Evolutionary conservation across 53 echinoderm and acorn worm genomes (phyloP), one percentile per base, ranked within the genome.

Genomic region (Astropecten irregularis): DNA sequence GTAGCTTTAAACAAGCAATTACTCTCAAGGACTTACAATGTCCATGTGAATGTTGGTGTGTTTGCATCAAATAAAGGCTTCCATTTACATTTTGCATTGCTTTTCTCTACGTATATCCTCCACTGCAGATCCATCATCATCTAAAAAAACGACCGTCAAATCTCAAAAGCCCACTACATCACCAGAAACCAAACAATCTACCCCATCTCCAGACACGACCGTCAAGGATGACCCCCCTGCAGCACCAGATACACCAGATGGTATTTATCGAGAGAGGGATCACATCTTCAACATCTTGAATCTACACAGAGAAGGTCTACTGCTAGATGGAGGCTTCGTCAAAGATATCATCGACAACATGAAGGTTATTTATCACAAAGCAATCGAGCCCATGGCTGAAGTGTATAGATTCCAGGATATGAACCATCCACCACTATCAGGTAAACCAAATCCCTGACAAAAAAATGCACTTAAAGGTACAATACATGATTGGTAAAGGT

Each of bases 301-400:
- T 42, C 85, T 89, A 13, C 27, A 92, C 14, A 39, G 77, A 32
- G 47, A 89, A 48, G 85, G 77, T 11, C 14, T 61, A 20, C 71
- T 39, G 7, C 34, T 69, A 28, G 69, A 89, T 25, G 52, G 76
- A 7, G 55, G 34, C 0, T 66, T 66, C 0, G 56, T 86, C 9
- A 70, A 73, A 18, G 68, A 72, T 3, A 73, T 37, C 57, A 85
- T 85, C 15, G 49, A 63, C 10, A 71, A 74, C 37, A 77, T 92
- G 29, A 92, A 87, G 65, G 4, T 42, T 26, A 87, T 91, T 22
- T 91, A 91, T 56, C 81, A 82, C 10, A 20, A 83, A 14, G 73
- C 87, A 3, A 87, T 92, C 9, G 73, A 69, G 68, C 89, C 89
- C 0, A 33, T 92, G 69, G 92, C 82, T 15, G 88, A 92, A 39